These are phyloP conservation scores for Notolabrus celidotus DNA, from an alignment of 2,797 vertebrate species.

Conservation along the genomic window DNA sequence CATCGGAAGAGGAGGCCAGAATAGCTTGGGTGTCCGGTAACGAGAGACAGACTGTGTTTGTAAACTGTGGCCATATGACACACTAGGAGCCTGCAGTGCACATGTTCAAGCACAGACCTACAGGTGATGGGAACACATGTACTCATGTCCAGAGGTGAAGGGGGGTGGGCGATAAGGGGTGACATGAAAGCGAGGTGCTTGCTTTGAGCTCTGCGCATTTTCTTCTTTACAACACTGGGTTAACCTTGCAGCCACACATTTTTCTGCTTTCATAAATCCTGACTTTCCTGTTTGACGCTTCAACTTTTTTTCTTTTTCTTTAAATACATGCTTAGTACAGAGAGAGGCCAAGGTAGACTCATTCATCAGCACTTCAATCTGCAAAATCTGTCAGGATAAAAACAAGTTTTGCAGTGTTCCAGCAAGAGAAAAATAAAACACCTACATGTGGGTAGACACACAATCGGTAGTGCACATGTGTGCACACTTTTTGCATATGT, in stretches of 20 bases:
- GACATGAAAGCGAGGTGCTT: constrained; percentile 18
- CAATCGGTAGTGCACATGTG: not conserved
- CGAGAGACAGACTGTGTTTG: constrained; percentile 81
- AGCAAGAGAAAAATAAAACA: not conserved
- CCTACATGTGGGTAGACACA: not conserved
- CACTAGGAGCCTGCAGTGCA: constrained; percentile 55
- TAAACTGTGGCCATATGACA: constrained; percentile 79
- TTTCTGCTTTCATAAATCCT: constrained; percentile 80
- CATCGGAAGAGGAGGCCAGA: constrained; percentile 78
- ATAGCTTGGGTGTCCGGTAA: constrained; percentile 84
- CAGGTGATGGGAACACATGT: constrained; percentile 69
- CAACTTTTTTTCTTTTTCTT: constrained; percentile 57
- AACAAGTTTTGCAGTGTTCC: not conserved
- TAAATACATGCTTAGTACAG: constrained; percentile 45
- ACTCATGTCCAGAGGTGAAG: constrained; percentile 51
- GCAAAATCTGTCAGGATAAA: constrained; percentile 15
- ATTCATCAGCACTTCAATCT: constrained; percentile 24
- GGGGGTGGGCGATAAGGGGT: constrained; percentile 7
- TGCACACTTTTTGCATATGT: constrained; percentile 23
- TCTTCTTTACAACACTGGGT: constrained; percentile 68
- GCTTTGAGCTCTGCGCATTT: constrained; percentile 50
- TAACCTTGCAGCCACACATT: constrained; percentile 82
- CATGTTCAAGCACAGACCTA: constrained; percentile 52
- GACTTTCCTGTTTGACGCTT: constrained; percentile 86
- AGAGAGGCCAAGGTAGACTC: constrained; percentile 42